Evolutionary conservation across 2,888 invertebrate species (phyloP), one percentile per base, ranked within the genome.

Genomic region (Polylopha cassiicola): DNA sequence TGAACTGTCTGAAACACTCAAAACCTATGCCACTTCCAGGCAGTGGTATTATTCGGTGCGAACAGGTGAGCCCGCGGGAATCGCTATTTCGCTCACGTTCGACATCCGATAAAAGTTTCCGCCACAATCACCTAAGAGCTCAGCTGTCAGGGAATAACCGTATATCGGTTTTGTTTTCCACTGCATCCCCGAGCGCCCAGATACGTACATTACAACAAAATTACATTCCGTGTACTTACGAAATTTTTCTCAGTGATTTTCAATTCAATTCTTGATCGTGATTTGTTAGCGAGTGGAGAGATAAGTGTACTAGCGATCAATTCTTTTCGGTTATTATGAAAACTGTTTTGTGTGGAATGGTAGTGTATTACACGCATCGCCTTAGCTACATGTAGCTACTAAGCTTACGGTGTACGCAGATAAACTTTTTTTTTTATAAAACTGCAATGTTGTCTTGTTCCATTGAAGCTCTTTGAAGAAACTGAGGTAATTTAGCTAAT

Each of bases 121-220:
- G 72, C 82, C 82, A 84, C 86, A 86, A 86, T 85, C 84, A 82
- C 85, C 85, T 84, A 85, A 86, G 84, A 86, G 85, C 86, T 84
- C 84, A 85, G 84, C 82, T 85, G 85, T 85, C 84, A 81, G 73
- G 79, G 74, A 75, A 84, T 81, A 80, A 76, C 73, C 79, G 73
- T 79, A 80, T 79, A 82, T 81, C 80, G 79, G 79, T 82, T 81
- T 84, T 80, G 81, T 81, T 79, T 74, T 36, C 69, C 63, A 59
- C 59, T 57, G 55, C 55, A 67, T 73, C 76, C 71, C 70, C 55
- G 48, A 55, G 58, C 63, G 58, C 57, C 54, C 50, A 53, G 53
- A 56, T 58, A 41, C 45, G 44, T 43, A 42, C 46, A 46, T 46
- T 37, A 37, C 43, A 37, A 31, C 43, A 37, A 37, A 43, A 37